phyloP scores from a whole-genome alignment of 2,797 vertebrate genomes.

The Hyperoplus immaculatus region DNA sequence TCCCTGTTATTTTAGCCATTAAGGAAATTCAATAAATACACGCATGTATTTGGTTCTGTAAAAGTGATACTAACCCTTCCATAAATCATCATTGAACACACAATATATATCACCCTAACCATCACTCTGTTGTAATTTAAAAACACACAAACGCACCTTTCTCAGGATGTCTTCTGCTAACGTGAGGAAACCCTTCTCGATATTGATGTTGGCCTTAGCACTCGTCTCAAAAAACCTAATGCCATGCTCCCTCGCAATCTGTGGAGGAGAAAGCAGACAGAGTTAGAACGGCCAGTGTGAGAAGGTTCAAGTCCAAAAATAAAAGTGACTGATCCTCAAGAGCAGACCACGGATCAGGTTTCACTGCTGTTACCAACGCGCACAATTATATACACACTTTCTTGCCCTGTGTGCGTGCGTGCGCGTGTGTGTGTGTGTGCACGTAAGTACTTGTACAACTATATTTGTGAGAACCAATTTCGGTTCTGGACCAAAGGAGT shows the following conservation, averaged over 20 bases:
- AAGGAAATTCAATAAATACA: not conserved
- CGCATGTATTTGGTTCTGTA: no score
- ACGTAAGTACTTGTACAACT: no score
- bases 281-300: slow-evolving; percentile 15
- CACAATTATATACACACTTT: slow-evolving; percentile 1
- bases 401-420: not conserved
- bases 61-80: not conserved
- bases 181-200: slow-evolving; percentile 99
- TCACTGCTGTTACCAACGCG: slow-evolving; percentile 23
- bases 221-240: slow-evolving; percentile 99
- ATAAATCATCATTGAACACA: not conserved
- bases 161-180: slow-evolving; percentile 99
- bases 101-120: no score
- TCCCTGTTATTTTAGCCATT: not conserved
- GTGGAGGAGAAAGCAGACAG: slow-evolving; percentile 49
- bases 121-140: not conserved
- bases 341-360: slow-evolving; percentile 57
- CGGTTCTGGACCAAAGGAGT: no score
- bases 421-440: no score
- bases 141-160: slow-evolving; percentile 89
- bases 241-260: slow-evolving; percentile 97
- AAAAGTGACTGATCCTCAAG: slow-evolving; percentile 52
- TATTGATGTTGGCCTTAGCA: slow-evolving; percentile 99
- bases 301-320: slow-evolving; percentile 62
- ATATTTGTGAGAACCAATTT: no score